Conservation (phyloP, 2,113 vertebrate species). For the Proteles cristata region DNA sequence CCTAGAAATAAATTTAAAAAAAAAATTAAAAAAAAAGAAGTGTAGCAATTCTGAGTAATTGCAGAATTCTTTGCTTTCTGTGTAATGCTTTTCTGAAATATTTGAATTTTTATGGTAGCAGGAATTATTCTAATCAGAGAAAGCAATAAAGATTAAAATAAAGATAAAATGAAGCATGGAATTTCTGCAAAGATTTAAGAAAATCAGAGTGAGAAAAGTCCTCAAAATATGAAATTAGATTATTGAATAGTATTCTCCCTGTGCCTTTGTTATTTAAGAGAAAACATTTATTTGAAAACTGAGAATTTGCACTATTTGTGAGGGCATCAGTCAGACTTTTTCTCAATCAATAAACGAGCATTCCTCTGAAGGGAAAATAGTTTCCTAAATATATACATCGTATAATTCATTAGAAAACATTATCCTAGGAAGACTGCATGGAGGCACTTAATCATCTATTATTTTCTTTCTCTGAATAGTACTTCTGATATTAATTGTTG, state of each 20-base stretch:
- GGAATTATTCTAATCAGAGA: slow-evolving; percentile 1
- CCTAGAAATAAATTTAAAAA: too few species aligned
- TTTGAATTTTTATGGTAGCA: not conserved
- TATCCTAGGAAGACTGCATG: slow-evolving; percentile 6
- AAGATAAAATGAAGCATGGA: not conserved
- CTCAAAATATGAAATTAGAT: slow-evolving; percentile 31
- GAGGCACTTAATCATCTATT: slow-evolving; percentile 56
- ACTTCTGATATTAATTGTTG: slow-evolving; percentile 53
- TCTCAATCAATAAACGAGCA: not conserved
- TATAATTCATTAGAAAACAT: slow-evolving; percentile 61
- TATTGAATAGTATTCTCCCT: not conserved
- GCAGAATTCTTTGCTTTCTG: slow-evolving; percentile 11
- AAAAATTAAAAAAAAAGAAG: too few species aligned
- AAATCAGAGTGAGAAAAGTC: not conserved
- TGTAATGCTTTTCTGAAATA: slow-evolving; percentile 39
- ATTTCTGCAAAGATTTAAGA: slow-evolving; percentile 44
- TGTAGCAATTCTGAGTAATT: not conserved
- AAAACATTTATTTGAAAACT: slow-evolving; percentile 41
- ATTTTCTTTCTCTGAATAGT: slow-evolving; percentile 52
- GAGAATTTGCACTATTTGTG: not conserved
- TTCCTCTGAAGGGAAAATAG: slow-evolving; percentile 32
- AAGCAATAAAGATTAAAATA: slow-evolving; percentile 37
- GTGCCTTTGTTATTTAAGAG: slow-evolving; percentile 33
- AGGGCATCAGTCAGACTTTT: slow-evolving; percentile 1
- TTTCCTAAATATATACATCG: slow-evolving; percentile 41